Percentiles rank a stretch among this genome's conserved stretches.
These are phyloP conservation scores for Pandion haliaetus DNA, from an alignment of 2,113 vertebrate species.

Conservation along the genomic window DNA sequence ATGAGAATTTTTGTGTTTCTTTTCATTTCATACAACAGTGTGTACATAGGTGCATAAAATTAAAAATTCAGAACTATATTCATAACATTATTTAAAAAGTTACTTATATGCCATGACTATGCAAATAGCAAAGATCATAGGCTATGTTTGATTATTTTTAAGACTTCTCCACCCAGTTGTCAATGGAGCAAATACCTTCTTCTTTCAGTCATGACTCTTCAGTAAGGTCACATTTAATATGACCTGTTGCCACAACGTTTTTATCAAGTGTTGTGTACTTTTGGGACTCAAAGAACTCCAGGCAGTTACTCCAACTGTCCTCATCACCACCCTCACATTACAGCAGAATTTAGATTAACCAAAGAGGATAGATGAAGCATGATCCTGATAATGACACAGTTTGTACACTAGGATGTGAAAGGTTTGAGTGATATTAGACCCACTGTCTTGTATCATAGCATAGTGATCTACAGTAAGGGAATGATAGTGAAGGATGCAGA, in stretches of 20 bases:
- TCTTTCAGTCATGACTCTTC: neutral
- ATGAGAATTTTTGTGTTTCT: neutral
- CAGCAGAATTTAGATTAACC: neutral
- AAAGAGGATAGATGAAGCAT: neutral
- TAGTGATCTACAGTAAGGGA: neutral
- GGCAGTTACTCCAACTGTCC: neutral
- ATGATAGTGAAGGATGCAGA: neutral
- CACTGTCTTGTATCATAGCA: neutral
- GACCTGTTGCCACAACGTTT: neutral
- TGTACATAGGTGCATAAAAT: neutral
- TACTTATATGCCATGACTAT: neutral
- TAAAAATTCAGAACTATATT: neutral
- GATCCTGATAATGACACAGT: neutral
- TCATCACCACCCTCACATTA: neutral
- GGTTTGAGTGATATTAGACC: neutral
- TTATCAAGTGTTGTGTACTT: neutral
- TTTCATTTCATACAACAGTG: neutral
- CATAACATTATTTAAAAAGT: neutral
- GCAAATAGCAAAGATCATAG: neutral
- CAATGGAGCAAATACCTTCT: neutral
- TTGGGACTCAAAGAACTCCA: neutral
- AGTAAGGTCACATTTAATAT: neutral
- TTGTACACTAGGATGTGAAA: neutral
- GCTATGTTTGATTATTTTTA: neutral
- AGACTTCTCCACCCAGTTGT: neutral